A percentile compares a stretch with the other conserved stretches of the same genome.
phyloP scores from a whole-genome alignment of 2,888 invertebrate genomes.

The Drosophila buzzatii region DNA sequence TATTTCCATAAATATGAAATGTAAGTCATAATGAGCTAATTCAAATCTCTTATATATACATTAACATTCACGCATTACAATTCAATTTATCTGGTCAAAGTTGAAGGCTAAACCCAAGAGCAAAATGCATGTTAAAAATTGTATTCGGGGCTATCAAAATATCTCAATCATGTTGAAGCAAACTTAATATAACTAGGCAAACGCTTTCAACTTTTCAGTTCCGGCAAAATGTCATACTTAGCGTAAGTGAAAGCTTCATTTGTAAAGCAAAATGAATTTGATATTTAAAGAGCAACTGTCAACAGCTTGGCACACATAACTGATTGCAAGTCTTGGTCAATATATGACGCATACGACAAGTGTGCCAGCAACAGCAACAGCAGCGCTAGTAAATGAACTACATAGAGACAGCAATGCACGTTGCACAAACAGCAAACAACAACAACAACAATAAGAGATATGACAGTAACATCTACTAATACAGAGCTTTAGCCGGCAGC shows the following conservation, averaged over 20 bases:
- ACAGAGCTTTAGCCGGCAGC: constrained; percentile 40
- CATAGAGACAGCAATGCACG: constrained; percentile 9
- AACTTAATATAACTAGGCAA: neutral
- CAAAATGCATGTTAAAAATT: too few species aligned
- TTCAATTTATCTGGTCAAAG: neutral
- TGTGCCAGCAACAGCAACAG: constrained; percentile 27
- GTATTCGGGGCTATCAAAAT: too few species aligned
- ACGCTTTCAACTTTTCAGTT: neutral
- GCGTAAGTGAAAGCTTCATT: neutral
- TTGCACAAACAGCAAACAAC: constrained; percentile 10
- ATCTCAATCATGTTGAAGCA: neutral
- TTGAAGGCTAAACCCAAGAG: too few species aligned
- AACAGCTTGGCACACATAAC: constrained; percentile 32
- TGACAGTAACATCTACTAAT: constrained; percentile 58
- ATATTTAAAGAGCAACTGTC: constrained; percentile 19
- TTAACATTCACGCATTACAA: neutral
- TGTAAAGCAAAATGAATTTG: constrained; percentile 7
- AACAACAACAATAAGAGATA: constrained; percentile 27
- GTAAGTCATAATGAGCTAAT: too few species aligned
- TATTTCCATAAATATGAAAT: too few species aligned
- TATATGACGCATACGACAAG: constrained; percentile 62
- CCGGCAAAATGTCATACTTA: neutral
- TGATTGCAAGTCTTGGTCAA: constrained; percentile 24
- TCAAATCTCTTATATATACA: too few species aligned
- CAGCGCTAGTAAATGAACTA: constrained; percentile 32